A percentile compares a stretch with the other conserved stretches of the same genome.
Conservation (phyloP, 2,888 invertebrate genomes). For the Microplitis deprimator region DNA sequence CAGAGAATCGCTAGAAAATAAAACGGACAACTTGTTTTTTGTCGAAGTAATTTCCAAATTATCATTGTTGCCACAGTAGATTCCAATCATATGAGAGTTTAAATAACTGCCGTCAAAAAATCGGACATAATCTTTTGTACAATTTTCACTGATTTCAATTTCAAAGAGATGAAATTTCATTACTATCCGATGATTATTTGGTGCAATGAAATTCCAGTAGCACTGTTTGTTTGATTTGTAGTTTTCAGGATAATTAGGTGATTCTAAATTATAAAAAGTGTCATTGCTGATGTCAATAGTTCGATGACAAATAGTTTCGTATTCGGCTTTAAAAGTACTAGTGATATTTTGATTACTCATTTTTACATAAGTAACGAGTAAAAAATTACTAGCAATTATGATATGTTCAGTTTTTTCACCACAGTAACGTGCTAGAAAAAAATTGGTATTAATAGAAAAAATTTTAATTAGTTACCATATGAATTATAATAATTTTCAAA, state of each 20-base stretch:
- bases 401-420: neutral
- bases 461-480: no score
- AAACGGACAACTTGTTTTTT: neutral
- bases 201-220: neutral
- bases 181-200: neutral
- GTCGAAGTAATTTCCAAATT: neutral
- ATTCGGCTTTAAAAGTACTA: neutral
- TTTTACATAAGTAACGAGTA: neutral
- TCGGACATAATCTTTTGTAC: neutral
- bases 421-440: neutral
- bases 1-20: neutral
- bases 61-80: neutral
- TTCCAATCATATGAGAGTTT: neutral
- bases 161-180: neutral
- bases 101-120: neutral
- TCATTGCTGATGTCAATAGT: neutral
- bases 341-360: neutral
- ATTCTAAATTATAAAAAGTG: neutral
- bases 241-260: neutral
- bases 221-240: neutral
- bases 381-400: neutral
- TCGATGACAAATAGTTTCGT: neutral
- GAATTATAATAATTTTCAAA: no score
- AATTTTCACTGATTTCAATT: neutral
- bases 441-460: neutral